Base-by-base conservation (phyloP, 1,140 invertebrate species). In the Formica selysi region DNA sequence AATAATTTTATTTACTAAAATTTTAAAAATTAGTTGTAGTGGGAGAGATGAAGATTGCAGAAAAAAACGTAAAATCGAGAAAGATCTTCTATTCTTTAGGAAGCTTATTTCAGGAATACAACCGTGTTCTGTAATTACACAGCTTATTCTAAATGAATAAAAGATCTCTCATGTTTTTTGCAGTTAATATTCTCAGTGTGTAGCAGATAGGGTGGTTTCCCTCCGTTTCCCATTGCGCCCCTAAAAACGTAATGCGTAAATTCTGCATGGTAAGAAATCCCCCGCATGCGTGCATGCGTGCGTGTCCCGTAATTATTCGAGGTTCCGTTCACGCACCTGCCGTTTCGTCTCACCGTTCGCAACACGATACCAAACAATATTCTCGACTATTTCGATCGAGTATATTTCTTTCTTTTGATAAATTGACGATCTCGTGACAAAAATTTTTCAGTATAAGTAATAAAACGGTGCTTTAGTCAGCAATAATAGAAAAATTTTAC, bases 221-320 rank as follows among this genome's bases (percentile, higher is more conserved):
- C 41, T 32, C n/a, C 13, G n/a, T 68, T 79, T 79, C 16, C 44
- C 44, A 41, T 36, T 76, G 32, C 13, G 32, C 13, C 13, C 41
- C n/a, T 67, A 36, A 79, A 79, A 79, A 79, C 62, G 5, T 44
- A 32, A 29, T 26, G 29, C 57, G 19, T 79, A 68, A 79, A 68
- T 79, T 67, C 44, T 68, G 7, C 19, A 22, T 13, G 62, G 16
- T 41, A 67, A 79, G 76, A 79, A 79, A 79, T 51, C 3, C 61
- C 41, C 62, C 11, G 6, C 16, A 38, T 76, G n/a, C 26, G 26
- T 76, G 57, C 16, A 38, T 76, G 32, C 38, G 26, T 76, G 57
- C n/a, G 29, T 36, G 29, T 67, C 41, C 4, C 26, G 4, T 68
- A 79, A 79, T 79, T 68, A 79, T 68, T 22, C 26, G 11, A 13